A percentile compares a stretch with the other conserved stretches of the same genome.
phyloP scores from a whole-genome alignment of 2,113 vertebrate species.

The Xyliphius kryptos region DNA sequence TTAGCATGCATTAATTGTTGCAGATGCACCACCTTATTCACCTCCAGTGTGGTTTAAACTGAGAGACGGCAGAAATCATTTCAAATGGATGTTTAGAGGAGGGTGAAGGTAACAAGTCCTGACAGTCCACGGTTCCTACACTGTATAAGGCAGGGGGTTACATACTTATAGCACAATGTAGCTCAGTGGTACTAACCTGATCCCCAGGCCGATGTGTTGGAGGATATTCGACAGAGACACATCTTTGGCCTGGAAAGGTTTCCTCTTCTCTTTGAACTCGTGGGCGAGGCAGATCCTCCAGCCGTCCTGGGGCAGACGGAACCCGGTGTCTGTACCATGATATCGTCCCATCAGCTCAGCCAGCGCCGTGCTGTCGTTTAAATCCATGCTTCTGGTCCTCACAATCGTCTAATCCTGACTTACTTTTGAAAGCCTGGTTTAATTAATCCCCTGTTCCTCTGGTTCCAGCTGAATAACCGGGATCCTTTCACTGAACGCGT shows the following conservation, averaged over 20 bases:
- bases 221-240: constrained; percentile 71
- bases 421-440: background rate
- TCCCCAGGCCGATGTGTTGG: constrained; percentile 73
- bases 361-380: constrained; percentile 55
- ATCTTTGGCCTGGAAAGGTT: constrained; percentile 77
- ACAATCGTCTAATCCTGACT: background rate
- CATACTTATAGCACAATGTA: too few relatives aligned
- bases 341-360: constrained; percentile 74
- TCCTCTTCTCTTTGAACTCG: constrained; percentile 83
- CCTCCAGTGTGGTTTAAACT: too few relatives aligned
- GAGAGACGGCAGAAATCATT: too few relatives aligned
- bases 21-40: too few relatives aligned
- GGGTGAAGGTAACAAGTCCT: too few relatives aligned
- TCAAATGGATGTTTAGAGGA: too few relatives aligned
- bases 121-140: too few relatives aligned
- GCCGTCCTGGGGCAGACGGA: constrained; percentile 70
- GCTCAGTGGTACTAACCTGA: constrained; percentile 67
- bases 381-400: constrained; percentile 46
- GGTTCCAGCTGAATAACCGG: background rate
- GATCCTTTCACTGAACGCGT: too few relatives aligned
- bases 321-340: constrained; percentile 66
- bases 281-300: constrained; percentile 89
- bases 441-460: background rate
- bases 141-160: too few relatives aligned
- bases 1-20: too few relatives aligned